phyloP scores from a whole-genome alignment of 1,140 invertebrate genomes.

The Heterodera schachtii region DNA sequence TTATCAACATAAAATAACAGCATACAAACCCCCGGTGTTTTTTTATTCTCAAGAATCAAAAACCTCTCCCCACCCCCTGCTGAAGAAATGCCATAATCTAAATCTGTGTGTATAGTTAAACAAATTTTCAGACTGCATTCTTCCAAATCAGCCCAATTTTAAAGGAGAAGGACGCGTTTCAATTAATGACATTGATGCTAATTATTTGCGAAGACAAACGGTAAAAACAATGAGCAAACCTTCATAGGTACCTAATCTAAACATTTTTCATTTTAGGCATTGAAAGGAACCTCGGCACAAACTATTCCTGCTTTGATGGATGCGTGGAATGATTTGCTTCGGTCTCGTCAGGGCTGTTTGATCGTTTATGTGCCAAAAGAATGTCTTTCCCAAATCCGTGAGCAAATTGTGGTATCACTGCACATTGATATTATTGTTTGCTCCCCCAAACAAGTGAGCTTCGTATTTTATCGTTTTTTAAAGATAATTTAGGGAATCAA shows the following conservation, averaged over 20 bases:
- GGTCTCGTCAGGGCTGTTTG: slow-evolving; percentile 35
- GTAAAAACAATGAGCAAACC: slow-evolving; percentile 27
- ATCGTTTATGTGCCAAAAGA: slow-evolving; percentile 42
- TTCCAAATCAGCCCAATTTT: slow-evolving; percentile 47
- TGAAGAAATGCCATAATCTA: no score
- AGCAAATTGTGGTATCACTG: slow-evolving; percentile 32
- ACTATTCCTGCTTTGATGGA: slow-evolving; percentile 41
- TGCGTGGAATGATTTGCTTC: slow-evolving; percentile 19
- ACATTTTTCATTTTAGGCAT: slow-evolving; percentile 21
- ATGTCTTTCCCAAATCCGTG: slow-evolving; percentile 15
- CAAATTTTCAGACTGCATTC: slow-evolving; percentile 32
- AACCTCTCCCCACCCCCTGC: not conserved
- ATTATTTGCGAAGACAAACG: slow-evolving; percentile 34
- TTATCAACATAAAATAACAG: no score
- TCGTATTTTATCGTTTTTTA: slow-evolving; percentile 14
- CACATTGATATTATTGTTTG: slow-evolving; percentile 40
- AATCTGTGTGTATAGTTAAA: no score
- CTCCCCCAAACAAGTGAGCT: slow-evolving; percentile 34
- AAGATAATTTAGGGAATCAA: slow-evolving; percentile 46
- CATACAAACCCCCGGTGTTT: not conserved
- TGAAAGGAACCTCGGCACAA: not conserved
- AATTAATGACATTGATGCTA: slow-evolving; percentile 35
- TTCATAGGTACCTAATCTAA: not conserved
- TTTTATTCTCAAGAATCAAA: not conserved
- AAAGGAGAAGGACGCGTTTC: slow-evolving; percentile 38